These are phyloP conservation scores for Calameuta filiformis DNA, from an alignment of 2,888 invertebrate species.

Conservation along the genomic window DNA sequence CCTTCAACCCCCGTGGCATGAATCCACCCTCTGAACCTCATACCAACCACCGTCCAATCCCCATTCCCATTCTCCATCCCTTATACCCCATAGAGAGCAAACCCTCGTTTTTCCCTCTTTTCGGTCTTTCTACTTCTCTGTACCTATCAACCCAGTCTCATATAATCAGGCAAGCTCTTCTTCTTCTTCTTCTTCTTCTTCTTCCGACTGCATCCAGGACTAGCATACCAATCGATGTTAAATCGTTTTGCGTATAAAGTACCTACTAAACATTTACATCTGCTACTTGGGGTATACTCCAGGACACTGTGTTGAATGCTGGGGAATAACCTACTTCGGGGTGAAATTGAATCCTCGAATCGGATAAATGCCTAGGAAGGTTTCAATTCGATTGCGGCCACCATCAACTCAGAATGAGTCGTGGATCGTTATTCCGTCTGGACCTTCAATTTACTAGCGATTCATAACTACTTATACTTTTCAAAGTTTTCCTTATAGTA, in stretches of 20 bases:
- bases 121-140: slow-evolving; percentile 7
- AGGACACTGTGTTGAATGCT: neutral
- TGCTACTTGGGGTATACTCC: slow-evolving; percentile 10
- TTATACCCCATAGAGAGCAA: slow-evolving; percentile 7
- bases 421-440: neutral
- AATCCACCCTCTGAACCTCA: neutral
- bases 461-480: neutral
- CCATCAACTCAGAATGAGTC: neutral
- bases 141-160: slow-evolving; percentile 3
- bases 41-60: slow-evolving; percentile 17
- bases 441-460: neutral
- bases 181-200: slow-evolving; percentile 16
- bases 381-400: neutral
- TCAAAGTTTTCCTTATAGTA: neutral
- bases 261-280: slow-evolving; percentile 30
- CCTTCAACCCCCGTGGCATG: slow-evolving; percentile 10
- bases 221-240: slow-evolving; percentile 36
- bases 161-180: neutral
- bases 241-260: slow-evolving; percentile 38
- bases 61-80: slow-evolving; percentile 25
- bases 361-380: neutral
- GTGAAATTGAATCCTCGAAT: neutral
- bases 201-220: slow-evolving; percentile 22
- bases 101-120: neutral
- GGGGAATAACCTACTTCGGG: neutral